A percentile compares a stretch with the other conserved stretches of the same genome.
These are phyloP conservation scores for Pediacus dermestoides DNA, from an alignment of 2,888 invertebrate genomes.

Conservation along the genomic window DNA sequence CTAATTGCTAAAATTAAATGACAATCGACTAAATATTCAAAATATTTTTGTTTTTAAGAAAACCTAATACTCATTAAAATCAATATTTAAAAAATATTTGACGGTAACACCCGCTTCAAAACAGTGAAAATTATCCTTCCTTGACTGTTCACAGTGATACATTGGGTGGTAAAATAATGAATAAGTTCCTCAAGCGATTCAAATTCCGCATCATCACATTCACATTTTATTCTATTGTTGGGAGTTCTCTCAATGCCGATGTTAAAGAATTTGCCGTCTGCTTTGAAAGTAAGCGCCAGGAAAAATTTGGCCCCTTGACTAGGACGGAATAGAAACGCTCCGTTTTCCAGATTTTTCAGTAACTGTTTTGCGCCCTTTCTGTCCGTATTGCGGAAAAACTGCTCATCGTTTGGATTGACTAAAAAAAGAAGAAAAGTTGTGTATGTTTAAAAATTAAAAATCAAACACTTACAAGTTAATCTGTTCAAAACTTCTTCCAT, in stretches of 20 bases:
- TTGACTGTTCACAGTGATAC: no score
- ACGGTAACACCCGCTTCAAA: neutral
- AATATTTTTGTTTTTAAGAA: neutral
- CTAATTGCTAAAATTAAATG: no score
- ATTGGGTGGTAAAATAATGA: no score
- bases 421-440: constrained; percentile 9
- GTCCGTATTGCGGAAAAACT: constrained; percentile 18
- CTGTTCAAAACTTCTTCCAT: no score
- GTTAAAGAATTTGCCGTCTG: no score
- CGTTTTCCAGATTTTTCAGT: constrained; percentile 14
- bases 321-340: constrained; percentile 18
- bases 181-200: no score
- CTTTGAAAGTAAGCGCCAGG: constrained; percentile 15
- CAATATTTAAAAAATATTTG: constrained; percentile 1
- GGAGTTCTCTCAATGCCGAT: no score
- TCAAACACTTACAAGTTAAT: no score
- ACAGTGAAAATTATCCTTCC: no score
- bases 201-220: no score
- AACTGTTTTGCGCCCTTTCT: constrained; percentile 15
- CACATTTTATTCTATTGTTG: no score
- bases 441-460: neutral
- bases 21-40: no score
- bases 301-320: constrained; percentile 13
- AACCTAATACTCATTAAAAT: neutral
- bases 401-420: constrained; percentile 18